Evolutionary conservation across 2,888 invertebrate genomes (phyloP), one percentile per base, ranked within the genome.

Genomic region (Hemithea aestivaria): DNA sequence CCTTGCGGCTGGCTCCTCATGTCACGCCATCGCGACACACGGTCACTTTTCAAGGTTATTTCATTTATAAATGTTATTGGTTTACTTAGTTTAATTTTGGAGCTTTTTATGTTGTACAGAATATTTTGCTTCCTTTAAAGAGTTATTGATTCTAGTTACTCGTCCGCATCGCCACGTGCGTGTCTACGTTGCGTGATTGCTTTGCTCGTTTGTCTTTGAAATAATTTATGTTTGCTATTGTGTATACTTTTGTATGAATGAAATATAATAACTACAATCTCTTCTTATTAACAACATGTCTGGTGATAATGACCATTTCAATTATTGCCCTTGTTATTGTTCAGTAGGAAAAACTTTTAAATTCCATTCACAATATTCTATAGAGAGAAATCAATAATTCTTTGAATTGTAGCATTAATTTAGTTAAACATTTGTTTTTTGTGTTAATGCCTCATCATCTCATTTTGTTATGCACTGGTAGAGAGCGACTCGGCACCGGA

Each of bases 1-100:
- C 83, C 66, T 63, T 79, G 66, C 68, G 76, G 52, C 63, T 85
- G 48, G 73, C 71, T 68, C 73, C 80, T 52, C 78, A 70, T 59
- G 70, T 90, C 72, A 87, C 85, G 54, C 83, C 89, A 59, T 88
- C 88, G 61, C 89, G 90, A 75, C 92, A 92, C 61, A 90, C 92
- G 56, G 93, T 93, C 78, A 92, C 91, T 71, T 91, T 92, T 72
- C 89, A 93, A 92, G 92, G 93, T 93, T 90, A 82, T 81, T 66
- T 62, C 49, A 56, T 66, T 62, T 49, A 56, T 42, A 56, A 63
- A 62, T 56, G 43, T 49, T 48, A 43, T 45, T 51, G 10, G 22
- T 35, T 45, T 43, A 52, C 51, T 40, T 51, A 59, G 71, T 73
- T 82, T 77, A 73, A 71, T 76, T 75, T 82, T 84, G 85, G 83